Percentiles rank a stretch among this genome's conserved stretches.
These are phyloP conservation scores for Fringilla coelebs DNA, from an alignment of 2,797 vertebrate genomes.

Conservation along the genomic window DNA sequence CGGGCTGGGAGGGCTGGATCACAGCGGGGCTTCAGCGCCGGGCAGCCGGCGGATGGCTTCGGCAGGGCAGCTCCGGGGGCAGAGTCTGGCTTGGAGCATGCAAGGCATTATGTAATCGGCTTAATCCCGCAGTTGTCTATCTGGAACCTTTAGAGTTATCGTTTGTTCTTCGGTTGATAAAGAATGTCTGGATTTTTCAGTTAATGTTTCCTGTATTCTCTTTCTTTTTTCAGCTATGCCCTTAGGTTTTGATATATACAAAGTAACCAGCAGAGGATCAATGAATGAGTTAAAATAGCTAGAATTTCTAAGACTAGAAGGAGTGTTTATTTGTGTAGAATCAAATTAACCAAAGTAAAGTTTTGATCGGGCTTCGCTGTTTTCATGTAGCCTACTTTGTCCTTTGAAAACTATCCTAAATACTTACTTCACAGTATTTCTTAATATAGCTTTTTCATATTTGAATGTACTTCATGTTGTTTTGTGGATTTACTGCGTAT, in stretches of 20 bases:
- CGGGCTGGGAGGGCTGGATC: fast-evolving
- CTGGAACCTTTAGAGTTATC: background rate
- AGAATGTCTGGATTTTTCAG: background rate
- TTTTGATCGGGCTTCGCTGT: background rate
- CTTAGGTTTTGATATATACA: background rate
- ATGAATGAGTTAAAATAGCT: background rate
- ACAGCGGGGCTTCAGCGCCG: background rate
- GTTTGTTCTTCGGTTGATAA: background rate
- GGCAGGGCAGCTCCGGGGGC: background rate
- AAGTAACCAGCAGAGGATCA: background rate
- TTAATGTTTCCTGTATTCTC: background rate
- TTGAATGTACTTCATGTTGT: background rate
- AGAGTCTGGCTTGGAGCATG: background rate
- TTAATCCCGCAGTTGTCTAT: background rate
- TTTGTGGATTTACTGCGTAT: background rate
- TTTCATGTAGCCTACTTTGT: background rate
- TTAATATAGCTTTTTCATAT: background rate
- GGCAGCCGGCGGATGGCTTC: background rate
- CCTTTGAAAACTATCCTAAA: background rate
- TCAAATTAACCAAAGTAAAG: background rate
- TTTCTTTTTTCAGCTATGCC: background rate
- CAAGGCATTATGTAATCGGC: background rate
- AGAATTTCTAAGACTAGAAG: background rate
- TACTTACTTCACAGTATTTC: background rate
- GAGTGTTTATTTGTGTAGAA: background rate